These are phyloP conservation scores for Temnothorax unifasciatus DNA, from an alignment of 2,888 invertebrate species.

Conservation along the genomic window DNA sequence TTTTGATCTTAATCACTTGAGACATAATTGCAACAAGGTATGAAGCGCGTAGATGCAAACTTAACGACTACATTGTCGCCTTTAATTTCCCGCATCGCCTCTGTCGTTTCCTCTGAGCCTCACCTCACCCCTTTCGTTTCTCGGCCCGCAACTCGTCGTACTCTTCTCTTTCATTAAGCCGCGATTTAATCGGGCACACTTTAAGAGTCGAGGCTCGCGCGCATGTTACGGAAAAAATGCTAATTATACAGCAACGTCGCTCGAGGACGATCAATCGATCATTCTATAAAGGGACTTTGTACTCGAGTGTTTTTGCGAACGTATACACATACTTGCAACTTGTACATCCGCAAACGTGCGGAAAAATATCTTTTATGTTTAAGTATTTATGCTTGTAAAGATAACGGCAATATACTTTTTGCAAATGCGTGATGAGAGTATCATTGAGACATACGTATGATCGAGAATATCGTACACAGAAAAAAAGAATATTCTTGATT, in stretches of 20 bases:
- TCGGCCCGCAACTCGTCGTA: constrained; percentile 7
- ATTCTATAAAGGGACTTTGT: constrained; percentile 33
- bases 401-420: not conserved
- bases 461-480: not conserved
- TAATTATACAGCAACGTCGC: constrained; percentile 51
- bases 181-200: constrained; percentile 59
- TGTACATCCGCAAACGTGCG: not conserved
- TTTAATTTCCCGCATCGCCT: constrained; percentile 32
- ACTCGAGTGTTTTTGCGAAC: constrained; percentile 1
- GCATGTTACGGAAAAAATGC: constrained; percentile 49
- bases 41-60: constrained; percentile 12
- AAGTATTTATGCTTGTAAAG: not conserved
- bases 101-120: not conserved
- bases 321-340: not conserved
- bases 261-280: constrained; percentile 47
- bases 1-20: not conserved
- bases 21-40: not conserved
- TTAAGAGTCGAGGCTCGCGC: constrained; percentile 32
- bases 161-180: constrained; percentile 59
- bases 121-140: constrained; percentile 32
- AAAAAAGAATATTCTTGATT: too few relatives aligned
- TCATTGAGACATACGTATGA: too few relatives aligned
- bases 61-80: constrained; percentile 6
- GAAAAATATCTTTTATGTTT: constrained; percentile 1
- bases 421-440: not conserved